Evolutionary conservation across 2,888 invertebrate species (phyloP).

Genomic region (Lasioglossum calceatum): DNA sequence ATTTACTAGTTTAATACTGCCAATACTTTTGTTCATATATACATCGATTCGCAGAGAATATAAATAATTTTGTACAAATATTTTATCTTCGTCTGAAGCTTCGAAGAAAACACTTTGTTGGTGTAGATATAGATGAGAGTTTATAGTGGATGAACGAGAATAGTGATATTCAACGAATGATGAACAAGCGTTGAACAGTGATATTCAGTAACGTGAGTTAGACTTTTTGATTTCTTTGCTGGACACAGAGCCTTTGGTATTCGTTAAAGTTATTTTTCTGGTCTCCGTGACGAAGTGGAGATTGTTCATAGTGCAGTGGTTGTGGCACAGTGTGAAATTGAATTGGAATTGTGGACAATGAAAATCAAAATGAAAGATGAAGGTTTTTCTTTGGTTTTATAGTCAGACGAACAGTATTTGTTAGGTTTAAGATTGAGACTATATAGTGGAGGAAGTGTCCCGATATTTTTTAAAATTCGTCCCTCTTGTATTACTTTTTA

Average conservation of each 20-base stretch:
- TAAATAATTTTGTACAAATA: neutral
- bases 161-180: constrained; percentile 1
- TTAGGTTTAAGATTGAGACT: neutral
- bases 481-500: neutral
- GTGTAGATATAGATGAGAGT: neutral
- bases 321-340: constrained; percentile 15
- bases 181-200: constrained; percentile 2
- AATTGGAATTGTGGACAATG: neutral
- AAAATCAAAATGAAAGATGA: neutral
- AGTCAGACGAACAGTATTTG: constrained; percentile 3
- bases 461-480: neutral
- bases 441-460: neutral
- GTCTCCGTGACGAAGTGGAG: neutral
- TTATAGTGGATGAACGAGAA: neutral
- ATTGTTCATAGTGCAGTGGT: neutral
- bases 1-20: constrained; percentile 2
- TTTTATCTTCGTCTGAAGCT: neutral
- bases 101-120: neutral
- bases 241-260: neutral
- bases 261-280: neutral
- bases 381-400: neutral
- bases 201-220: neutral
- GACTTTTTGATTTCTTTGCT: neutral
- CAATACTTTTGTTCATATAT: constrained; percentile 6
- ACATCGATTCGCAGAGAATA: neutral